phyloP scores from a whole-genome alignment of 2,113 vertebrate genomes.

The Xiphophorus hellerii region DNA sequence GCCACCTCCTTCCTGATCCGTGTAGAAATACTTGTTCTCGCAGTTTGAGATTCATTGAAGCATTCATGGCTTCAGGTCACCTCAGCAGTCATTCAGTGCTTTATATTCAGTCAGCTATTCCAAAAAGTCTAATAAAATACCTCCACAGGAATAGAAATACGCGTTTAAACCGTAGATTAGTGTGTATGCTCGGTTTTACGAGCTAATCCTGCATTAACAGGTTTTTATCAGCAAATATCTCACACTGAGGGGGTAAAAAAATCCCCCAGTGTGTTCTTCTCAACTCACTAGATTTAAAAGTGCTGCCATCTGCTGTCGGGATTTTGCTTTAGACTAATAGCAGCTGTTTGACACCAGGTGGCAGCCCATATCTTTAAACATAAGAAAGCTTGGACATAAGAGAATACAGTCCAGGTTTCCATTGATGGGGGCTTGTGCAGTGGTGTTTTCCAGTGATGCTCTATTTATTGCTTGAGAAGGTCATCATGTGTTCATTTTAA shows the following conservation, averaged over 20 bases:
- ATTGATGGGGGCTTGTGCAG: too few relatives aligned
- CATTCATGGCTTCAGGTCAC: constrained; percentile 4
- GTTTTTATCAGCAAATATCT: not conserved
- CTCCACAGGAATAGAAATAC: not conserved
- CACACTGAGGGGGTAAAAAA: too few relatives aligned
- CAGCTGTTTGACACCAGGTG: constrained; percentile 48
- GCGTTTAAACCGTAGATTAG: not conserved
- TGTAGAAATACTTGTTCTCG: not conserved
- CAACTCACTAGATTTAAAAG: not conserved
- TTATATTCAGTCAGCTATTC: constrained; percentile 5
- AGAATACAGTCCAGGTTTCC: too few relatives aligned
- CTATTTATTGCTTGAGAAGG: not conserved
- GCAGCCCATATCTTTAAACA: constrained; percentile 50
- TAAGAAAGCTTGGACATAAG: not conserved
- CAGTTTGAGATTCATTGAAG: constrained; percentile 9
- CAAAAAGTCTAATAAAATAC: not conserved
- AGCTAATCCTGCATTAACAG: not conserved
- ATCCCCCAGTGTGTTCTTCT: not conserved
- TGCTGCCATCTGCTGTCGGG: constrained; percentile 67
- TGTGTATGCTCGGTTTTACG: not conserved
- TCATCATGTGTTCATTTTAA: not conserved
- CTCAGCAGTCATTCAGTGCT: not conserved
- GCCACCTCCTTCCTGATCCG: not conserved
- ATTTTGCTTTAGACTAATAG: not conserved
- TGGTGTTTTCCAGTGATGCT: not conserved